Evolutionary conservation across 2,113 vertebrate genomes (phyloP).

Genomic region (Phrynosoma blainvillii): DNA sequence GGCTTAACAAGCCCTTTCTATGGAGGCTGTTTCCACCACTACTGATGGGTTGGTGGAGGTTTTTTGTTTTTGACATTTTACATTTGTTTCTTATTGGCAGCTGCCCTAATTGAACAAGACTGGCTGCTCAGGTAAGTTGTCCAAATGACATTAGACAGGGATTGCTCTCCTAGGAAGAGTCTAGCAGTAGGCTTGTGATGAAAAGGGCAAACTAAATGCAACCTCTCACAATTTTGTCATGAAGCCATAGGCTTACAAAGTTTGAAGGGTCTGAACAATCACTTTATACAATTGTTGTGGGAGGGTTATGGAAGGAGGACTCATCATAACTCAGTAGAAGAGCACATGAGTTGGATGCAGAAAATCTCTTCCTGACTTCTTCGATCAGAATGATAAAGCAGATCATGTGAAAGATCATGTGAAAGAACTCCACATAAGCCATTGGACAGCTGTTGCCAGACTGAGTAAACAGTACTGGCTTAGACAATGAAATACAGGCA

Average conservation of each 20-base stretch:
- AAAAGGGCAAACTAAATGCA: conserved; percentile 49
- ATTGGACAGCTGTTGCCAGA: background rate
- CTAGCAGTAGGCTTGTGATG: conserved; percentile 36
- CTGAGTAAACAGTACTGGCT: background rate
- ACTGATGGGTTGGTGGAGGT: background rate
- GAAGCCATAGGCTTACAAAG: conserved; percentile 12
- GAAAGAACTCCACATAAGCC: background rate
- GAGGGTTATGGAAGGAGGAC: background rate
- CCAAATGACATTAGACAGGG: conserved; percentile 44
- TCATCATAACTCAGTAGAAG: background rate
- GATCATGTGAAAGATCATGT: background rate
- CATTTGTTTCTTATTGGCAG: conserved; percentile 50
- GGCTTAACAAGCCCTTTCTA: conserved; percentile 29
- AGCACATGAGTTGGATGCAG: background rate
- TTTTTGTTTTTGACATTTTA: conserved; percentile 54
- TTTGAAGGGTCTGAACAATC: background rate
- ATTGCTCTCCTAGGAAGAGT: conserved; percentile 17
- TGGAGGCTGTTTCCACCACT: conserved; percentile 4
- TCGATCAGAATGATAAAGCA: background rate
- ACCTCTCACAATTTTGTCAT: conserved; percentile 37
- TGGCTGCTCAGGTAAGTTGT: conserved; percentile 46
- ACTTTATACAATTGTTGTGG: background rate
- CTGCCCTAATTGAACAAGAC: conserved; percentile 55
- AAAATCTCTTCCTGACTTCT: background rate
- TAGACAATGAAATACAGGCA: too few relatives aligned